Evolutionary conservation across 1,140 invertebrate genomes (phyloP), one percentile per base, ranked within the genome.

Genomic region (Euschistus heros): DNA sequence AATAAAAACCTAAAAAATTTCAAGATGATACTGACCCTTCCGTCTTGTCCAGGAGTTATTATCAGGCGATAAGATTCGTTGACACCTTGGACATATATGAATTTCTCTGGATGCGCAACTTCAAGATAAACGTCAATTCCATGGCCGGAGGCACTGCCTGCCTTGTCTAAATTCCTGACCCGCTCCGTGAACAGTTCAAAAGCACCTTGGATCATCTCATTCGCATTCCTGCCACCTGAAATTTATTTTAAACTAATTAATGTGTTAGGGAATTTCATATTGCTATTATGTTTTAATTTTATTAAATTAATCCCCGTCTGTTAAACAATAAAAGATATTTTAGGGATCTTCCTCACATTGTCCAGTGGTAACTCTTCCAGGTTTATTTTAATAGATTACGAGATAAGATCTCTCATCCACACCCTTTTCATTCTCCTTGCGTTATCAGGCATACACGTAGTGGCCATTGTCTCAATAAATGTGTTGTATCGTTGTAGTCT

Each of bases 31-130:
- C 20, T 73, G 2, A 87, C 74, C 65, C 72, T 74, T 20, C 78
- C 79, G 68, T 74, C 77, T 24, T 77, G 78, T 47, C 74, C 71
- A 5, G 75, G 74, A 30, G 74, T 73, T 17, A 87, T 75, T 4
- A 75, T 75, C 0, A 91, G 72, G 0, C 65, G 73, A 69, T 91
- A 91, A 68, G 80, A 81, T 75, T 91, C 88, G 63, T 86, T 81
- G 0, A 83, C 84, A 5, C 82, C 74, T 55, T 88, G 73, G 18
- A 76, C 82, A 52, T 89, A 75, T 62, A 79, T 79, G 3, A 69
- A 62, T 20, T 71, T 50, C 61, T 69, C 66, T 17, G 71, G 59
- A 50, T 76, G 62, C 60, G 69, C 68, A 22, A 77, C 71, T 55
- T 72, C 63, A 8, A 78, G 59, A 7, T 55, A 72, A 0, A 78